Base-by-base conservation (phyloP, 2,113 vertebrate species). In the Ia io region DNA sequence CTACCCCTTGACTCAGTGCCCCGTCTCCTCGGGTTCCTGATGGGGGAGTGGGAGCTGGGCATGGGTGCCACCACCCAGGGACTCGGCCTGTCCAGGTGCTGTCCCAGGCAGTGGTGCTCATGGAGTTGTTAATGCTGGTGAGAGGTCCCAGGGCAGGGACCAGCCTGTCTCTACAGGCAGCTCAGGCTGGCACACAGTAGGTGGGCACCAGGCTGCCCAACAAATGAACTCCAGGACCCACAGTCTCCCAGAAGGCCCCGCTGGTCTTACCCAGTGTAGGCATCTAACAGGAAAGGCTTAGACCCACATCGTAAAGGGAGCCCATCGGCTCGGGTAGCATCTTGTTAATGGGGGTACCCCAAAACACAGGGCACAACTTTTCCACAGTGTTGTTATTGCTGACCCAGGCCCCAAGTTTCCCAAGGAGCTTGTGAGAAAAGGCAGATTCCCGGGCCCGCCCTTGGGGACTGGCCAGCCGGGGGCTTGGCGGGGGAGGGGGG, bases 301-400 rank as follows among this genome's bases (percentile, higher is more conserved):
- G 61, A 56, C 23, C 30, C 23, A 8, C 17, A 32, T 32, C 30
- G 9, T 4, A 12, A 74, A 35, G 2, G 20, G 40, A 6, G 30
- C 53, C 9, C 8, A 28, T 42, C 28, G 28, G 61, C 17, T 13
- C 20, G 0, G 23, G 40, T 0, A 8, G 25, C 35, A 3, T 69
- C 49, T 84, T 3, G 18, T 5, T 42, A 49, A 35, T 78, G 69
- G 28, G 37, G n/a, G 5, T 12, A 1, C 42, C 84, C 37, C 14
- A 8, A 61, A 1, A 23, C 77, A 28, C 0, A 0, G 22, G 56
- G n/a, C 80, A 12, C 2, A 5, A 5, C 17, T n/a, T 12, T 32
- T 4, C 23, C 49, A 2, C 12, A 9, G 20, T 32, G 16, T 17
- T 32, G 20, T 23, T 16, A 51, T 17, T 28, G 13, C 65, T 6